phyloP scores from a whole-genome alignment of 2,888 invertebrate genomes.

The Temnothorax unifasciatus region DNA sequence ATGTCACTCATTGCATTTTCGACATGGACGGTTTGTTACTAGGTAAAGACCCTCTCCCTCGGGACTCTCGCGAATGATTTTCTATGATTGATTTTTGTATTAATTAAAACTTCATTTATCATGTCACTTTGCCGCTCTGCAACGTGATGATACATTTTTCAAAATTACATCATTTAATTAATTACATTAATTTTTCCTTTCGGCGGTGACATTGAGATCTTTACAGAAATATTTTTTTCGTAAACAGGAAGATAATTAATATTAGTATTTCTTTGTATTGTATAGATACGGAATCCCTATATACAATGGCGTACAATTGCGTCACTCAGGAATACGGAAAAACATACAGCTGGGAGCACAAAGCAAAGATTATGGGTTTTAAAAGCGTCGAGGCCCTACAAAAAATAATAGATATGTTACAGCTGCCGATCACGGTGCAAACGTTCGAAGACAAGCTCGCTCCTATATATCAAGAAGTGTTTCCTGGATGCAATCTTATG shows the following conservation, averaged over 20 bases:
- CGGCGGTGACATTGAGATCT: background rate
- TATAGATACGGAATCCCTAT: constrained; percentile 93
- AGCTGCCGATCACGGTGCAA: constrained; percentile 89
- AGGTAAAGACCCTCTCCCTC: constrained; percentile 73
- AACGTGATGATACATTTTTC: background rate
- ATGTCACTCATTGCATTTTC: constrained; percentile 83
- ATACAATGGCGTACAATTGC: constrained; percentile 91
- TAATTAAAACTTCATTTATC: background rate
- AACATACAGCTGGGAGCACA: constrained; percentile 92
- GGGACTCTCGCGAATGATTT: background rate
- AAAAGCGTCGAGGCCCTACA: constrained; percentile 88
- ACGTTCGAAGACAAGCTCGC: constrained; percentile 87
- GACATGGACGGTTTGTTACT: constrained; percentile 84
- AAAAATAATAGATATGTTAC: constrained; percentile 85
- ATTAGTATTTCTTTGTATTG: constrained; percentile 18
- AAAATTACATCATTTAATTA: no score
- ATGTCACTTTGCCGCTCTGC: background rate
- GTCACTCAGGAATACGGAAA: constrained; percentile 90
- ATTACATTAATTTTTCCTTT: background rate
- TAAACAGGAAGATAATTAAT: background rate
- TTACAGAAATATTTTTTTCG: background rate
- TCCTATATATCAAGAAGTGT: constrained; percentile 77
- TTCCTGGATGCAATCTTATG: constrained; percentile 79
- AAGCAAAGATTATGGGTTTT: constrained; percentile 91
- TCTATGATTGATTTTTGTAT: constrained; percentile 13